A percentile compares a stretch with the other conserved stretches of the same genome.
These are phyloP conservation scores for Microtus oregoni DNA, from an alignment of 2,113 vertebrate genomes.

Conservation along the genomic window DNA sequence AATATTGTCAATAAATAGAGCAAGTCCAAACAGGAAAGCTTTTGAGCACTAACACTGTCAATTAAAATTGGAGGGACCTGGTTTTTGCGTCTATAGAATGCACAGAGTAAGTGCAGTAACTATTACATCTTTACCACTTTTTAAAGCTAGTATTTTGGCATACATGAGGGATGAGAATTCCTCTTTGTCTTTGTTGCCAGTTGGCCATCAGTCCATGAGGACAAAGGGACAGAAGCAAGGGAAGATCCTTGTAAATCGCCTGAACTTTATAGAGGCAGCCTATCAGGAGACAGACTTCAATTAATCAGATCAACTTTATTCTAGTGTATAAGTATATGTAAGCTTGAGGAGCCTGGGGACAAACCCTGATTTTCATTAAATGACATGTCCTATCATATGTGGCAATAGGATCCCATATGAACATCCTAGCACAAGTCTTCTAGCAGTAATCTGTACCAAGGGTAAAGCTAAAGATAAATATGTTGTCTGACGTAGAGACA, in stretches of 20 bases:
- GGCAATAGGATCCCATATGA: neutral
- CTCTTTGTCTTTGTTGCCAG: neutral
- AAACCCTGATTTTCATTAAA: neutral
- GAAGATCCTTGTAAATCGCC: rapidly evolving
- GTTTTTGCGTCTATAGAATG: neutral
- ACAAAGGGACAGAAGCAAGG: neutral
- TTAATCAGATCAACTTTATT: neutral
- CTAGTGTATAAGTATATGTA: neutral
- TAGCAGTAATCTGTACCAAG: neutral
- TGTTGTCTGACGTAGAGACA: neutral
- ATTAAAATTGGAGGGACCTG: neutral
- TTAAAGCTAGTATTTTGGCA: neutral
- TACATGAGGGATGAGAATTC: neutral
- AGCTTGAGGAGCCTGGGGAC: neutral
- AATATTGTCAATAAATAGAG: neutral
- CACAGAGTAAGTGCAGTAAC: neutral
- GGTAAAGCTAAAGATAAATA: neutral
- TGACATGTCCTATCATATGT: neutral
- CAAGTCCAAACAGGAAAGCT: neutral
- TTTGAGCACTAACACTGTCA: neutral
- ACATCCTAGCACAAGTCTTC: neutral
- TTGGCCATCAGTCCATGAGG: neutral
- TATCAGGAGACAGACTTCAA: neutral
- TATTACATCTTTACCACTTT: neutral
- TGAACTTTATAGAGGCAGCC: neutral